Base-by-base conservation (phyloP, 2,888 invertebrate species). In the Eulithis testata region DNA sequence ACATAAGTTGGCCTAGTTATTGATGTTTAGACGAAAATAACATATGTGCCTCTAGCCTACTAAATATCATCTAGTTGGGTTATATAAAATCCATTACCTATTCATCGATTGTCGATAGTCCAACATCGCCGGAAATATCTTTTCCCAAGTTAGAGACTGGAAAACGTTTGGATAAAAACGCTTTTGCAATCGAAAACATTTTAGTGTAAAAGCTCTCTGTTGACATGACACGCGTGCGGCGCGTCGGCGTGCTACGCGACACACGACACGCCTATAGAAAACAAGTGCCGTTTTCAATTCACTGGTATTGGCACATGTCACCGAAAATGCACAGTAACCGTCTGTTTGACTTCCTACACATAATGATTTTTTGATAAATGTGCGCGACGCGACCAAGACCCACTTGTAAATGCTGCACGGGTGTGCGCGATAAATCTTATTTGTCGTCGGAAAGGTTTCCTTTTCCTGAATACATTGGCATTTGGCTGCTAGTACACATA, bases 361-460 rank as follows among this genome's bases (percentile, higher is more conserved):
- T 79, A 82, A 80, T 82, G 78, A 76, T 80, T 77, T 76, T 75
- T 74, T 80, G 79, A 81, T 77, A 80, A 82, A 81, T 80, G 73
- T 73, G 67, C 60, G 53, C 63, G 47, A 49, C 66, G 59, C 70
- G 67, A 61, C 64, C 44, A 69, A 65, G 75, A 73, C 61, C 73
- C 72, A 73, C 77, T 76, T 79, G 76, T 67, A 73, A 76, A 83
- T 81, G 80, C 80, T 78, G 73, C 68, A 45, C 69, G 69, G 68
- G 74, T 68, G 71, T 65, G 60, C 51, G 66, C 64, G 62, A 74
- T 74, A 74, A 74, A 74, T 74, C 74, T 72, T 71, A 66, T 73
- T 70, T 66, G 81, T 82, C 81, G 77, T 76, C 75, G 73, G 66
- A 75, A 81, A 73, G 68, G 74, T 74, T 76, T 65, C 71, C 68